Conservation (phyloP, 2,888 invertebrate species). For the Eupithecia vulgata region DNA sequence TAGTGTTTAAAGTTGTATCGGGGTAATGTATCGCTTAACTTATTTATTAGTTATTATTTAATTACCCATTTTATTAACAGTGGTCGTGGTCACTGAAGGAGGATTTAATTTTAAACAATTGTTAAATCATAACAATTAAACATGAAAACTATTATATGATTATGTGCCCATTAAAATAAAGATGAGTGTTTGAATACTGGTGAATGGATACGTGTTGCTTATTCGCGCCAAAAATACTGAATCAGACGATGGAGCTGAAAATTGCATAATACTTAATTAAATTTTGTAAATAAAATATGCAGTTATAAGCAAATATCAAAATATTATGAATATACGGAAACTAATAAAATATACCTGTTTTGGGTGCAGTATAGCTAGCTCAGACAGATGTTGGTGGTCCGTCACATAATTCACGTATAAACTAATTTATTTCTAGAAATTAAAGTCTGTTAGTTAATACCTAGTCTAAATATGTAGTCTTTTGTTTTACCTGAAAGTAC, state of each 20-base stretch:
- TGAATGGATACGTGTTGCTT: background rate
- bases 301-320: background rate
- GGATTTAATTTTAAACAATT: background rate
- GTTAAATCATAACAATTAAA: background rate
- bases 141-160: background rate
- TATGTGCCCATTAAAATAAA: background rate
- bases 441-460: background rate
- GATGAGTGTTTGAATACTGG: background rate
- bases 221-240: background rate
- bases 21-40: background rate
- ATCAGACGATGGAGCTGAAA: background rate
- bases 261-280: background rate
- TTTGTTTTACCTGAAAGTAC: slow-evolving; percentile 58
- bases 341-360: background rate
- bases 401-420: background rate
- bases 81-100: background rate
- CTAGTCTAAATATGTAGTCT: slow-evolving; percentile 2
- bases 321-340: background rate
- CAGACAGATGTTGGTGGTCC: background rate
- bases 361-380: background rate
- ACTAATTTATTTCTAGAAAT: background rate
- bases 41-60: background rate
- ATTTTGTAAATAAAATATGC: background rate
- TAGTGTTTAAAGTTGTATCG: background rate
- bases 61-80: background rate